Evolutionary conservation across 2,888 invertebrate species (phyloP).

Genomic region (Ornithoptera alexandrae): DNA sequence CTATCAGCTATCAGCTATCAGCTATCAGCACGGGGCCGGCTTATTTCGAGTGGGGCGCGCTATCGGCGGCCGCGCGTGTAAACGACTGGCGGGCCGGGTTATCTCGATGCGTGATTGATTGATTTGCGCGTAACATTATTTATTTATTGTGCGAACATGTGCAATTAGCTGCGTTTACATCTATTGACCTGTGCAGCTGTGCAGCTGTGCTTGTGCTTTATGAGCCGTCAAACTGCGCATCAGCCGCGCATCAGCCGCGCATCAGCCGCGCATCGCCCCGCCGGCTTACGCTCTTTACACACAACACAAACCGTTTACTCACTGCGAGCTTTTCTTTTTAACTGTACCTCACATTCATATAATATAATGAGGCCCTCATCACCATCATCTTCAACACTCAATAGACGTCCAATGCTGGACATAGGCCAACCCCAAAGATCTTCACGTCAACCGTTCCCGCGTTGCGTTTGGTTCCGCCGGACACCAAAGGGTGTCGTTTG

Average conservation of each 20-base stretch:
- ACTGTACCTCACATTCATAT: too few relatives aligned
- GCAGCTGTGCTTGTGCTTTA: slow-evolving; percentile 11
- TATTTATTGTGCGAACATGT: slow-evolving; percentile 28
- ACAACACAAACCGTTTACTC: too few relatives aligned
- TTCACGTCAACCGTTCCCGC: too few relatives aligned
- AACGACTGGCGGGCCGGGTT: slow-evolving; percentile 45
- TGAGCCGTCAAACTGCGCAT: slow-evolving; percentile 24
- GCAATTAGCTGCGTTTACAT: slow-evolving; percentile 33
- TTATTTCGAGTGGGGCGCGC: slow-evolving; percentile 20
- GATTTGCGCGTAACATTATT: slow-evolving; percentile 38
- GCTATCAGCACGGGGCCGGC: slow-evolving; percentile 10
- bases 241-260: slow-evolving; percentile 11
- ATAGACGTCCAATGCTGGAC: too few relatives aligned
- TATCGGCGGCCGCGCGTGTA: slow-evolving; percentile 44
- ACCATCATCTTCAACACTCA: too few relatives aligned
- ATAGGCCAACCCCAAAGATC: too few relatives aligned
- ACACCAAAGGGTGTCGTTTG: too few relatives aligned
- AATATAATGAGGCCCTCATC: too few relatives aligned
- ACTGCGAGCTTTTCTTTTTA: too few relatives aligned
- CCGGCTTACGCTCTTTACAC: not conserved
- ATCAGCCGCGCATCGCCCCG: not conserved
- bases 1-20: not conserved
- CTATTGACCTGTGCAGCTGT: slow-evolving; percentile 34
- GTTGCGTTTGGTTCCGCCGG: too few relatives aligned
- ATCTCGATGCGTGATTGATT: slow-evolving; percentile 52